Evolutionary conservation across 1,140 invertebrate genomes (phyloP), one percentile per base, ranked within the genome.

Genomic region (Diabrotica virgifera): DNA sequence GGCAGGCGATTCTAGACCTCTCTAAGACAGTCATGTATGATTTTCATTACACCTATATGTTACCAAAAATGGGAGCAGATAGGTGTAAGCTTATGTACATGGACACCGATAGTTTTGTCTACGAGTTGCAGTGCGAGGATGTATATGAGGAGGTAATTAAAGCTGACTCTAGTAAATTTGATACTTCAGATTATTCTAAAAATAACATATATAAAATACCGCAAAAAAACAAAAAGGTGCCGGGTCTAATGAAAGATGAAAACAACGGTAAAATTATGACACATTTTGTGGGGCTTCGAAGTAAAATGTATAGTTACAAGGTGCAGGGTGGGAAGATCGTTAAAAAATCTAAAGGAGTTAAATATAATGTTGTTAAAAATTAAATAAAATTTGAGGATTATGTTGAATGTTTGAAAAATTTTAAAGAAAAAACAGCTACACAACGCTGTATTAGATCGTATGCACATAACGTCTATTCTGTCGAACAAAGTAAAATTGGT

Each of bases 171-270:
- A 13, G 57, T 9, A 14, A 66, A 38, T 75, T 78, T 64, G 76
- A 78, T 70, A 78, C 75, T 13, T 68, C 63, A 12, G 62, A 70
- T 46, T 65, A 68, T 67, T 71, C 66, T 70, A 3, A 54, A 52
- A 62, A 72, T 65, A 72, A 76, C 68, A 52, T 54, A n/a, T n/a
- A 53, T 75, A 69, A 63, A 62, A 60, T 72, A 50, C 50, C 40
- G 53, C 66, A 67, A 55, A n/a, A n/a, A n/a, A 82, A 83, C 70
- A 81, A 81, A 72, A 83, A 84, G 66, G 76, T 80, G 5, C 14
- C 80, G 5, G 80, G 82, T 24, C 77, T 82, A 70, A 79, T 83
- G 68, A 85, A 83, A 75, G 81, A 76, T 71, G 71, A 74, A 64
- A 57, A 58, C 50, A 67, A 68, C 40, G 71, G 69, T 12, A 58